phyloP scores from a whole-genome alignment of 2,888 invertebrate genomes.

The Brachypalpus laphriformis region DNA sequence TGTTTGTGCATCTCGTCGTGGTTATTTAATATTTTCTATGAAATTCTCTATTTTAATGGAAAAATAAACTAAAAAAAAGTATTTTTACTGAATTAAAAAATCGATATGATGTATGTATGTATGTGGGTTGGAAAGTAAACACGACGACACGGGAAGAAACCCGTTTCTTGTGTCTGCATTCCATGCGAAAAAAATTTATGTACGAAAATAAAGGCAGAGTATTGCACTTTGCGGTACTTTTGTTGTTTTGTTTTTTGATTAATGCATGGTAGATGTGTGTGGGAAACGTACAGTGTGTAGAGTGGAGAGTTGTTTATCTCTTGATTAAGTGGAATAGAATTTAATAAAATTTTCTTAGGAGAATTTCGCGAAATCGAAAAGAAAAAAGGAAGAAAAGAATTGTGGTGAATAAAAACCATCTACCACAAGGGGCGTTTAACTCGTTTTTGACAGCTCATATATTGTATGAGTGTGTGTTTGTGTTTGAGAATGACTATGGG shows the following conservation, averaged over 20 bases:
- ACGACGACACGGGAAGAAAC: constrained; percentile 18
- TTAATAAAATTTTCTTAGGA: constrained; percentile 4
- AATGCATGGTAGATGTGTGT: background rate
- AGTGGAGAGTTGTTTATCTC: background rate
- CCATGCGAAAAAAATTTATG: constrained; percentile 46
- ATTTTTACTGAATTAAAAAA: background rate
- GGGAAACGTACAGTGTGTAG: background rate
- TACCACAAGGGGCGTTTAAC: constrained; percentile 73
- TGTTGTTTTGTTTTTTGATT: constrained; percentile 26
- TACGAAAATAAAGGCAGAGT: constrained; percentile 48
- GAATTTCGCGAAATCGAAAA: constrained; percentile 18
- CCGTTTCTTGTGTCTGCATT: constrained; percentile 59
- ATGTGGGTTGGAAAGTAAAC: background rate
- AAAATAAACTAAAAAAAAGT: background rate
- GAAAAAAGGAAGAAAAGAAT: constrained; percentile 5
- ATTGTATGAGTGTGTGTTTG: constrained; percentile 36
- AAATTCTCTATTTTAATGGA: background rate
- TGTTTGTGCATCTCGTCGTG: constrained; percentile 15
- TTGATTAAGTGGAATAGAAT: too few species aligned
- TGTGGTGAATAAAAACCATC: constrained; percentile 68
- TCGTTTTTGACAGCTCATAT: constrained; percentile 66
- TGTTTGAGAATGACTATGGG: constrained; percentile 52
- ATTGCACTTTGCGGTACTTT: constrained; percentile 69
- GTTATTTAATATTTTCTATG: background rate
- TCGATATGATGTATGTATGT: background rate